Evolutionary conservation across 37 sponge, comb jelly and placozoan species (phyloP), one percentile per base, ranked within the genome.

Genomic region (Ephydatia muelleri): DNA sequence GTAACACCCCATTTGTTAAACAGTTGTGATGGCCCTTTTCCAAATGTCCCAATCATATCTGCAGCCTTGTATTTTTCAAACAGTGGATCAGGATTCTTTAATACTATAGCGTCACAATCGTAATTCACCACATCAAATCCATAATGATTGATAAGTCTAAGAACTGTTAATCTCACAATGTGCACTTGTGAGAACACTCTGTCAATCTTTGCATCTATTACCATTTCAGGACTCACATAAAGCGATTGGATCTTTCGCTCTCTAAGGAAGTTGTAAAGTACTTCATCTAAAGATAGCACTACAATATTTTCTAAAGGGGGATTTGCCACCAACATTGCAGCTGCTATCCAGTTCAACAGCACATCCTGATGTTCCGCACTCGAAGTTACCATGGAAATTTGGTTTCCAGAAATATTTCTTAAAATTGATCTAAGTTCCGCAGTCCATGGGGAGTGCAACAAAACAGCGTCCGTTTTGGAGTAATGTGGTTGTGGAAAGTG

Each of bases 1-100:
- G 87, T 86, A n/a, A 80, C 79, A 4, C 87, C 87, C 87, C 87
- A 86, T 67, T 86, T 73, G 26, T 2, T 14, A 65, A 43, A 86
- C 35, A 86, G 75, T 5, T 29, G 16, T 8, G 9, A 13, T 1
- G 87, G 87, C 0, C 81, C 80, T 43, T 75, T 86, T n/a, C 87
- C 87, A 86, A 86, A 80, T 0, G 80, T 80, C 21, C 87, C 87
- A 26, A 86, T 80, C 67, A 86, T 30, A 30, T 86, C 87, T 4
- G 47, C 65, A 80, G 70, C 49, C 6, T 72, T 73, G 47, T 80
- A 33, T 37, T 30, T n/a, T 39, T 86, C 80, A 80, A 86, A 86
- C 14, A 80, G 30, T 34, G 68, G 43, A 66, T 72, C 75, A 72
- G 81, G 87, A 36, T 80, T 86, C 43, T 80, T 86, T 5, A 86